Conservation (phyloP, 2,888 invertebrate species). For the Physocephala rufipes region DNA sequence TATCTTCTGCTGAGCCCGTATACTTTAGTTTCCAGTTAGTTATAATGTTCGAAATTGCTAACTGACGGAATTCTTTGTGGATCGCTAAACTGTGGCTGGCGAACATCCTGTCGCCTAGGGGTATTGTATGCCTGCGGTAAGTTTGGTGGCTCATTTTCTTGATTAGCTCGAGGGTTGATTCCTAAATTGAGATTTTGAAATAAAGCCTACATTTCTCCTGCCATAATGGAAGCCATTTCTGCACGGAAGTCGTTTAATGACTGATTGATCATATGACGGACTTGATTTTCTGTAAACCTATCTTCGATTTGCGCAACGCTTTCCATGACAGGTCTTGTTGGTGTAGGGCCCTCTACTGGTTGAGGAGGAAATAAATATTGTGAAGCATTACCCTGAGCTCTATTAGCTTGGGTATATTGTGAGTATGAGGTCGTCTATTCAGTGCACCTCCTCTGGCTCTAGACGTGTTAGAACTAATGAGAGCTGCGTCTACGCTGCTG, state of each 20-base stretch:
- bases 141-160: not conserved
- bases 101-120: not conserved
- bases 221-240: not conserved
- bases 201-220: slow-evolving; percentile 5
- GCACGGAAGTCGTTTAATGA: not conserved
- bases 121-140: not conserved
- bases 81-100: not conserved
- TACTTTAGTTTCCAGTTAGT: slow-evolving; percentile 33
- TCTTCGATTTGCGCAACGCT: not conserved
- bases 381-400: not conserved
- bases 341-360: not conserved
- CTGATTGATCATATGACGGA: not conserved
- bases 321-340: not conserved
- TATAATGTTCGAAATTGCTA: slow-evolving; percentile 21
- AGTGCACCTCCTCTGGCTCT: not conserved
- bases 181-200: not conserved
- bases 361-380: not conserved
- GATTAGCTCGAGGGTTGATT: not conserved
- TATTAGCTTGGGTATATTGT: not conserved
- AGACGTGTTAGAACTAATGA: not conserved
- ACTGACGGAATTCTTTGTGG: not conserved
- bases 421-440: slow-evolving; percentile 5
- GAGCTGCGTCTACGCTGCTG: not conserved
- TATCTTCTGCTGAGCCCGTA: slow-evolving; percentile 23
- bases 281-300: slow-evolving; percentile 2